phyloP scores from a whole-genome alignment of 2,113 vertebrate species.

The Hiodon alosoides region DNA sequence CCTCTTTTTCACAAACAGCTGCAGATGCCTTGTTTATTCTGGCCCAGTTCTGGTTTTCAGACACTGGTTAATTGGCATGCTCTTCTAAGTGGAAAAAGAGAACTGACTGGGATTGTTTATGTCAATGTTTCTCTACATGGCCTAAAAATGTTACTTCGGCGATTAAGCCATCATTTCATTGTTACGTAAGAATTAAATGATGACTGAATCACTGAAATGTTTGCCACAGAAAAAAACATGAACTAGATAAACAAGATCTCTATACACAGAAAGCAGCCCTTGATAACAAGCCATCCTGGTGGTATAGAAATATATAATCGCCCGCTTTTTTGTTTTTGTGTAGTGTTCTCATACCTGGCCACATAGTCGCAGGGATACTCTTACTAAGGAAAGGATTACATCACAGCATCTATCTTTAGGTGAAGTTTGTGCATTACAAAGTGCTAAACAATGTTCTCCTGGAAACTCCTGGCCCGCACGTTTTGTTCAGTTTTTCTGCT shows the following conservation, averaged over 20 bases:
- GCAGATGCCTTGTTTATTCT: slow-evolving; percentile 25
- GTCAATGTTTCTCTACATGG: background rate
- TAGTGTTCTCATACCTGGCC: no score
- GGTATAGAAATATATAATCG: no score
- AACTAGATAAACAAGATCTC: no score
- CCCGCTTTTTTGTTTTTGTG: no score
- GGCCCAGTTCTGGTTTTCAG: slow-evolving; percentile 24
- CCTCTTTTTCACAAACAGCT: slow-evolving; percentile 13
- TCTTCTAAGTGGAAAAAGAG: slow-evolving; percentile 20
- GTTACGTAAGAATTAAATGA: background rate
- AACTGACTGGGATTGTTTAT: background rate
- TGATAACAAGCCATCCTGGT: no score
- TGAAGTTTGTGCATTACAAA: background rate
- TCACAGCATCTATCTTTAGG: background rate
- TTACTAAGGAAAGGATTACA: background rate
- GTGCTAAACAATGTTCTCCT: background rate
- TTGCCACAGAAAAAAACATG: no score
- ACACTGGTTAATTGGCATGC: slow-evolving; percentile 30
- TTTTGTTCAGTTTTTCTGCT: background rate
- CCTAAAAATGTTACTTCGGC: background rate
- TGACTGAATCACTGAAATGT: background rate
- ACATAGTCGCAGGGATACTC: no score
- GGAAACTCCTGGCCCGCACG: background rate
- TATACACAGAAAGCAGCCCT: no score
- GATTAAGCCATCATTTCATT: no score